Evolutionary conservation across 2,888 invertebrate genomes (phyloP), one percentile per base, ranked within the genome.

Genomic region (Uloborus plumipes): DNA sequence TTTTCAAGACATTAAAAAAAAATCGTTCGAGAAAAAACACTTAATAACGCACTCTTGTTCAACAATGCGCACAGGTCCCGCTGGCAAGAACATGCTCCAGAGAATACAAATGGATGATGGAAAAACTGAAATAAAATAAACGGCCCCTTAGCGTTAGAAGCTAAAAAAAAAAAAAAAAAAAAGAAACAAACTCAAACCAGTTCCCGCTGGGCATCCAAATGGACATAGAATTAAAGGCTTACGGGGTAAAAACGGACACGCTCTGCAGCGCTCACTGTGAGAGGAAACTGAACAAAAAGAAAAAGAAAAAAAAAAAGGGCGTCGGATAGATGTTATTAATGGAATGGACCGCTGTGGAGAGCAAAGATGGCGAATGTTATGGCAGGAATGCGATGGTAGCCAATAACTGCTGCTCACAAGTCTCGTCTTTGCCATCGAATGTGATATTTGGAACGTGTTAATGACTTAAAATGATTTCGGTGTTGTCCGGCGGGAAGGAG

Each of bases 161-260:
- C n/a, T n/a, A n/a, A n/a, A 39, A 39, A 9, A 55, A 55, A 64
- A 31, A 65, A 18, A 64, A 73, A 13, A 65, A 50, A 61, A 61
- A 22, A 31, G 51, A 26, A 50, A 50, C 50, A 55, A 64, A 20
- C 53, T 22, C 50, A 51, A 64, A 49, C 67, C 67, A 51, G 13
- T 20, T 26, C 75, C 75, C 18, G 62, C 76, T 69, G 76, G 20
- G 75, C 69, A 49, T 69, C 69, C 47, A 76, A 76, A 69, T 69
- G 76, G 76, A 61, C 76, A 62, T 7, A 69, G 76, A 76, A 76
- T 76, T 76, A 76, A 76, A 76, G 76, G 69, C 76, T 76, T 76
- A 76, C 39, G 50, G 67, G 59, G 31, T 50, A 31, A 59, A 75
- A 73, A 73, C 73, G 73, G 66, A 76, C 67, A 69, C 76, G 61